Evolutionary conservation across 2,797 vertebrate genomes (phyloP), one percentile per base, ranked within the genome.

Genomic region (Jordanella pulchra): DNA sequence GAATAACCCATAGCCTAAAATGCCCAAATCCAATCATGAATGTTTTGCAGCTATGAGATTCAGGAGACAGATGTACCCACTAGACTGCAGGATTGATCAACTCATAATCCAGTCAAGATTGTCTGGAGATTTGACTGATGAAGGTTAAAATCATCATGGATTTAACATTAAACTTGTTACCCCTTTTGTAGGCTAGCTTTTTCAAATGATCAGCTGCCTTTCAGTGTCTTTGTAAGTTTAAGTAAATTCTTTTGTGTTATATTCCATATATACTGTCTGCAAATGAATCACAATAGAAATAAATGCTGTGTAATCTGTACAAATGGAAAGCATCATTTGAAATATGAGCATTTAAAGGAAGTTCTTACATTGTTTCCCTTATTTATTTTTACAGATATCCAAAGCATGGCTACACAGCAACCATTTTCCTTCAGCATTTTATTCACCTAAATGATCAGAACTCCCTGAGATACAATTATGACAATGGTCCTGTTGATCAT

Each of bases 11-110:
- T 67, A 51, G 45, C 67, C 70, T 79, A 76, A 82, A 55, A 77
- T 76, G 74, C 72, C 42, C 32, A 67, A 71, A 91, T 93, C 91
- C 89, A 91, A 91, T 94, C 92, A 90, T 47, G 71, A 69, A 76
- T 81, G 89, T 83, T 93, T 87, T 91, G 70, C 72, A 69, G 79
- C 84, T 77, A 87, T 77, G 81, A 85, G 86, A 86, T 55, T 89
- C 84, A 88, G 86, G 82, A 81, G 83, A 87, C 92, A 93, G 91
- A 93, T 93, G 91, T 81, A 79, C 66, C 80, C 85, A 80, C 84
- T 91, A 84, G 65, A 77, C 72, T 51, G 73, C 56, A 55, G 74
- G 53, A 50, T 78, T 75, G 79, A 86, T 88, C 80, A 78, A 75
- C 56, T 18, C 75, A 58, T 87, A 90, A 93, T 92, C 90, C 86